Evolutionary conservation across 2,888 invertebrate genomes (phyloP).

Genomic region (Petrolisthes cinctipes): DNA sequence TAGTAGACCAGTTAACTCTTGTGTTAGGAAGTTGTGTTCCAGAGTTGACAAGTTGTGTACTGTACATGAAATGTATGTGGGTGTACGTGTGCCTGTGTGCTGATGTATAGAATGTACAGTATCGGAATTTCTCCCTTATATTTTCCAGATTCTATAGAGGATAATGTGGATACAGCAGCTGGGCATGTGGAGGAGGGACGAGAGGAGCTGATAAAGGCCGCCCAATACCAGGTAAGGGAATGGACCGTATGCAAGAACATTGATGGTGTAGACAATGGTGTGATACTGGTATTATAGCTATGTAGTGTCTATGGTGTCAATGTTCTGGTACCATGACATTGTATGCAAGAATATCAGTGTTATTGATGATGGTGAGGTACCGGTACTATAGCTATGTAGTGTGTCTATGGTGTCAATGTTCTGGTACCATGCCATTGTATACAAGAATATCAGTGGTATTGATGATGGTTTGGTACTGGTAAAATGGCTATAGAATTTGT

Average conservation of each 20-base stretch:
- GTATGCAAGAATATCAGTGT: neutral
- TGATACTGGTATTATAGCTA: neutral
- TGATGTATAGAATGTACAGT: neutral
- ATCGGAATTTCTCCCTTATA: neutral
- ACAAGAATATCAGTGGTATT: too few species aligned
- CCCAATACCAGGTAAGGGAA: slow-evolving; percentile 78
- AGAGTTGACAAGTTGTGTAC: too few species aligned
- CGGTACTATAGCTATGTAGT: too few species aligned
- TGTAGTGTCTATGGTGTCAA: neutral
- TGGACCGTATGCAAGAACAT: neutral
- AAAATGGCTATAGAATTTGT: too few species aligned
- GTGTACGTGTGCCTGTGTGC: too few species aligned
- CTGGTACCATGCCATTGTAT: too few species aligned
- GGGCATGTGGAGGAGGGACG: slow-evolving; percentile 84
- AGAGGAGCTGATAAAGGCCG: slow-evolving; percentile 84
- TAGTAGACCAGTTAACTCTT: too few species aligned
- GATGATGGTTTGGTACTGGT: too few species aligned
- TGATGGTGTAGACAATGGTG: neutral
- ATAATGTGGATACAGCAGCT: slow-evolving; percentile 81
- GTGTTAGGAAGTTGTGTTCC: too few species aligned
- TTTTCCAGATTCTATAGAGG: slow-evolving; percentile 83
- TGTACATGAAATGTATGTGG: too few species aligned
- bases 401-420: too few species aligned
- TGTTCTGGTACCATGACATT: neutral
- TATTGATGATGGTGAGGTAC: too few species aligned